These are phyloP conservation scores for Nymphalis polychloros DNA, from an alignment of 2,888 invertebrate species.

Conservation along the genomic window DNA sequence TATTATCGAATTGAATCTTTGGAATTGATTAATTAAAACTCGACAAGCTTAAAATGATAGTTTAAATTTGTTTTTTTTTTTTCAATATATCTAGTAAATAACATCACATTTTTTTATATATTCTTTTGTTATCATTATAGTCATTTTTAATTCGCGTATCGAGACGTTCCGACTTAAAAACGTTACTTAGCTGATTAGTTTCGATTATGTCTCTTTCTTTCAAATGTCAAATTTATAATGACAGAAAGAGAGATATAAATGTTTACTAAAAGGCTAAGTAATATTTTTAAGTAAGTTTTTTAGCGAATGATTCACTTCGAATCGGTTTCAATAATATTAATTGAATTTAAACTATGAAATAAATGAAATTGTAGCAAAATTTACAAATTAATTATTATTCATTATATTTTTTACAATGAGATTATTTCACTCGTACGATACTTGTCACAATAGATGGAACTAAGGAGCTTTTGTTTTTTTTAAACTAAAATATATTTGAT, in stretches of 20 bases:
- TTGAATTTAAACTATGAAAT: no score
- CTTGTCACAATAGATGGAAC: no score
- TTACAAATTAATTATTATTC: background rate
- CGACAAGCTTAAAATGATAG: constrained; percentile 18
- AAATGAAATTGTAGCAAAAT: background rate
- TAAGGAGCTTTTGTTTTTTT: background rate
- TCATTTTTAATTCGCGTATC: constrained; percentile 23
- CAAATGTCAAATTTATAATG: no score
- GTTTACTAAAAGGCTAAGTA: no score
- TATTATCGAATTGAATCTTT: constrained; percentile 26
- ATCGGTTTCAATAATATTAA: no score
- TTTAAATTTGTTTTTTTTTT: constrained; percentile 12
- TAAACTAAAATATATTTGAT: background rate
- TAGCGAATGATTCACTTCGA: no score
- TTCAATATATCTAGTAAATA: constrained; percentile 37
- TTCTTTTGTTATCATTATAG: constrained; percentile 28
- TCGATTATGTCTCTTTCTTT: no score
- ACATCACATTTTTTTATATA: constrained; percentile 43
- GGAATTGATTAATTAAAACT: constrained; percentile 28
- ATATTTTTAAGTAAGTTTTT: no score
- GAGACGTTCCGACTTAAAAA: constrained; percentile 1
- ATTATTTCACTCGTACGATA: background rate
- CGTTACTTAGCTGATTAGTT: background rate
- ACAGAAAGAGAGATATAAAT: no score
- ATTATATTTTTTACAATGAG: background rate